Evolutionary conservation across 2,888 invertebrate species (phyloP).

Genomic region (Oxystoma pomonae): DNA sequence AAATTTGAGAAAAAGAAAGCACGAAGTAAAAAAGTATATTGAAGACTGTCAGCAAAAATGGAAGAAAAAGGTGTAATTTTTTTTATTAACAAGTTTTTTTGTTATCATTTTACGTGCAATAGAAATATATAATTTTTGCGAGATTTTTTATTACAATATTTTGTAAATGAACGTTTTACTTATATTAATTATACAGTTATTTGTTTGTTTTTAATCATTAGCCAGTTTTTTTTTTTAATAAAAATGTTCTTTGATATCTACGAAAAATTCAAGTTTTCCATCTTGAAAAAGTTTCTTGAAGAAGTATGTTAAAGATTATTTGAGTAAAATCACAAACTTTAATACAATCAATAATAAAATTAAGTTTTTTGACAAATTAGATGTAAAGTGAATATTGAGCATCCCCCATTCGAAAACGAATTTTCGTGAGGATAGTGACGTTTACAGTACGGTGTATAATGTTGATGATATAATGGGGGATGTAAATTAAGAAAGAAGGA

Average conservation of each 20-base stretch:
- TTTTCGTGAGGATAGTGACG: slow-evolving; percentile 23
- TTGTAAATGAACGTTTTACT: too few relatives aligned
- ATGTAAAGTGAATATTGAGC: not conserved
- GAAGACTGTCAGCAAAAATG: slow-evolving; percentile 27
- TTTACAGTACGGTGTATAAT: slow-evolving; percentile 14
- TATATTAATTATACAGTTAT: too few relatives aligned
- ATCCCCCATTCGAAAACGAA: slow-evolving; percentile 9
- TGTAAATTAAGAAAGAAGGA: slow-evolving; percentile 9
- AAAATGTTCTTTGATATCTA: too few relatives aligned
- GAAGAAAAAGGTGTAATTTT: slow-evolving; percentile 17
- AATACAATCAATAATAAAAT: slow-evolving; percentile 17
- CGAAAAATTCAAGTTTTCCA: too few relatives aligned
- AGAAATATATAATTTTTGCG: too few relatives aligned
- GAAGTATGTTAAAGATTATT: slow-evolving; percentile 26
- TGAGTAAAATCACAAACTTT: slow-evolving; percentile 25
- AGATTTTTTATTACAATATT: too few relatives aligned
- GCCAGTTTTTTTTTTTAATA: too few relatives aligned
- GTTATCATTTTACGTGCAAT: too few relatives aligned
- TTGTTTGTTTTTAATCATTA: too few relatives aligned
- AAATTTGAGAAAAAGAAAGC: slow-evolving; percentile 25
- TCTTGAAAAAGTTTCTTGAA: too few relatives aligned
- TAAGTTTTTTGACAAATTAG: slow-evolving; percentile 21
- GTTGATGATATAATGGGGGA: slow-evolving; percentile 16
- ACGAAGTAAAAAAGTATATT: slow-evolving; percentile 24
- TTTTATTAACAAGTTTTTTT: too few relatives aligned